Percentiles rank a stretch among this genome's conserved stretches.
These are phyloP conservation scores for Fissipunctia ypsillon DNA, from an alignment of 2,888 invertebrate species.

Conservation along the genomic window DNA sequence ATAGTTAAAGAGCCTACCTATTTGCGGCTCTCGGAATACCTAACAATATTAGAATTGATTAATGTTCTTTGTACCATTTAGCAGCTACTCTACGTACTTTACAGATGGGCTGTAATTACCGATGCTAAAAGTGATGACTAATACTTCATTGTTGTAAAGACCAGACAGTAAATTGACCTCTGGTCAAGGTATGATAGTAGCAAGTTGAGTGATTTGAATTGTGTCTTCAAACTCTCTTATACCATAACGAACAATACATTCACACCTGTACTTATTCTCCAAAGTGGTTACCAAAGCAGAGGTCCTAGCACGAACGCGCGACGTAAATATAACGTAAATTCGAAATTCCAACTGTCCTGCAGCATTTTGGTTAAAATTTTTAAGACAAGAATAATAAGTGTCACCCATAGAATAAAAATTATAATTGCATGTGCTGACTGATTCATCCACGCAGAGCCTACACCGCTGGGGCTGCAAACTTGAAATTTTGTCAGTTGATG, in stretches of 20 bases:
- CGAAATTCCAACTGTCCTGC: too few relatives aligned
- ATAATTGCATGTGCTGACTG: too few relatives aligned
- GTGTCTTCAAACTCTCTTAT: background rate
- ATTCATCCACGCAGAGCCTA: too few relatives aligned
- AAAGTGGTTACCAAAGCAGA: too few relatives aligned
- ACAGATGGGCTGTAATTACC: conserved; percentile 25
- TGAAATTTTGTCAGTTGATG: too few relatives aligned
- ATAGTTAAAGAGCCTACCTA: background rate
- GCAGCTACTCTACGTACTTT: background rate
- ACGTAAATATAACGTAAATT: too few relatives aligned
- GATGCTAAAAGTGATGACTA: conserved; percentile 32
- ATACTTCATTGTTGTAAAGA: conserved; percentile 24
- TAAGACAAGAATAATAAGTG: too few relatives aligned
- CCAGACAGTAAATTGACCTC: conserved; percentile 38
- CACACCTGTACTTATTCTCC: background rate
- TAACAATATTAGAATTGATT: background rate
- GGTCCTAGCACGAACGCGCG: too few relatives aligned
- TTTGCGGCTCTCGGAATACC: background rate
- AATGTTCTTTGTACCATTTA: background rate
- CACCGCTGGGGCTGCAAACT: too few relatives aligned
- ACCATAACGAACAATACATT: background rate
- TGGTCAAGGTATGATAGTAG: conserved; percentile 11
- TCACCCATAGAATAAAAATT: too few relatives aligned
- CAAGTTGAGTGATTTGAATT: background rate
- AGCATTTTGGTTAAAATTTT: too few relatives aligned